Percentiles rank a stretch among this genome's conserved stretches.
Conservation (phyloP, 2,113 vertebrate genomes). For the Holacanthus passer region DNA sequence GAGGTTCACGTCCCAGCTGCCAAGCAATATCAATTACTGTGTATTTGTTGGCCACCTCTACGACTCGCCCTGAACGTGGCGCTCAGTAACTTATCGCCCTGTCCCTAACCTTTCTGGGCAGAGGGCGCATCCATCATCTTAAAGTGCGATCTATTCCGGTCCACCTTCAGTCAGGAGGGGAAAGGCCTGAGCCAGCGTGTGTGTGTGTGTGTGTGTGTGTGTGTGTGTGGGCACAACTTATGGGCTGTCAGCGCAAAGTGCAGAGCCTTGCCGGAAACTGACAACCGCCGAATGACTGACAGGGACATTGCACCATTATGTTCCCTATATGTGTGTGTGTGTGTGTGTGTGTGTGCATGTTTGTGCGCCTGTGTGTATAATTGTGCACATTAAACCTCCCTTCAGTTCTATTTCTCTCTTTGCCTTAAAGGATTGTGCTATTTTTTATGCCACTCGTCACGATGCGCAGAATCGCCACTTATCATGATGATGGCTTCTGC, state of each 20-base stretch:
- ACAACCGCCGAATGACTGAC: conserved; percentile 79
- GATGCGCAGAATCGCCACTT: conserved; percentile 82
- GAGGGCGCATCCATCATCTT: conserved; percentile 80
- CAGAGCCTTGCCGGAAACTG: conserved; percentile 81
- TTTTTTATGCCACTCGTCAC: conserved; percentile 36
- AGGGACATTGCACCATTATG: conserved; percentile 77
- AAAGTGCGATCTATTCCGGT: conserved; percentile 81
- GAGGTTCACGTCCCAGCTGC: conserved; percentile 60
- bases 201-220: conserved; percentile 53
- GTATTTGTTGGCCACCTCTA: conserved; percentile 70
- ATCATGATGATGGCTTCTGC: conserved; percentile 93
- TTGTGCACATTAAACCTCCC: conserved; percentile 61
- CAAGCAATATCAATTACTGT: conserved; percentile 73
- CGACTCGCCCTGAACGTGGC: conserved; percentile 51
- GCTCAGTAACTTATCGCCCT: conserved; percentile 78
- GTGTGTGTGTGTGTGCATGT: conserved; percentile 37
- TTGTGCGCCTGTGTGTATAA: conserved; percentile 49
- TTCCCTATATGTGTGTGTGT: conserved; percentile 29
- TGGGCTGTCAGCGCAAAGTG: conserved; percentile 84
- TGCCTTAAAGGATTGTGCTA: conserved; percentile 35
- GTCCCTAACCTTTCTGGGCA: conserved; percentile 80
- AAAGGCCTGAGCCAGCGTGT: conserved; percentile 71
- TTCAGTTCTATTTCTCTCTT: conserved; percentile 57
- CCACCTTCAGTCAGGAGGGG: conserved; percentile 66
- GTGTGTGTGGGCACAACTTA: conserved; percentile 74